Base-by-base conservation (phyloP, 1,140 invertebrate species). In the Cotesia chilonis region DNA sequence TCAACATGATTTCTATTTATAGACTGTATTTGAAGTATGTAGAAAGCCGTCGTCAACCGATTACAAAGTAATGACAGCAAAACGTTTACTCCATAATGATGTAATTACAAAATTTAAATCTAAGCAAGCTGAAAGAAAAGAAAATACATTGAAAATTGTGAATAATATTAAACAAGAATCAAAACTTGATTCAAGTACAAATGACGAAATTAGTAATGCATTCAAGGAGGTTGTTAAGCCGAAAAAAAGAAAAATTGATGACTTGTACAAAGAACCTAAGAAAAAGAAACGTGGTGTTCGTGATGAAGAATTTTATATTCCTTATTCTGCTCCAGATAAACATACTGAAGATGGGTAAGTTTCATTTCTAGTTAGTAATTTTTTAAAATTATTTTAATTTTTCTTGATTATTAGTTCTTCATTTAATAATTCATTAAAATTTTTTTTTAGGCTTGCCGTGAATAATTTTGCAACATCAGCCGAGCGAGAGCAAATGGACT, bases 1-100 rank as follows among this genome's bases (percentile, higher is more conserved):
- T 74, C 71, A 64, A 52, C 71, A 73, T 61, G 68, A 61, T 77
- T 76, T 76, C 79, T 77, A 72, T 74, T 90, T 91, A 41, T 80
- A 98, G 95, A 99, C 96, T 7, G 94, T 99, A 78, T 97, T 99
- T 87, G 97, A 99, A 88, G 89, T 98, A 36, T 94, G 94, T 70
- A 89, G 90, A 4, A 95, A 93, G 70, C 91, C 92, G 68, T 95
- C 95, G 74, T 94, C 93, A 0, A 86, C 89, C 1, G 91, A 92
- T 79, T 92, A 92, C 77, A 76, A 90, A 65, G 88, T 91, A 0
- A 94, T 94, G 93, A 93, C 94, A 84, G 84, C 88, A 10, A 94
- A 93, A 83, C 88, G 92, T 64, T 77, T 88, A 73, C 86, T 90
- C 81, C 88, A 94, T 83, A 88, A 91, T 78, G 81, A 90, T n/a